Conservation (phyloP, 2,113 vertebrate species). For the Edolisoma coerulescens region DNA sequence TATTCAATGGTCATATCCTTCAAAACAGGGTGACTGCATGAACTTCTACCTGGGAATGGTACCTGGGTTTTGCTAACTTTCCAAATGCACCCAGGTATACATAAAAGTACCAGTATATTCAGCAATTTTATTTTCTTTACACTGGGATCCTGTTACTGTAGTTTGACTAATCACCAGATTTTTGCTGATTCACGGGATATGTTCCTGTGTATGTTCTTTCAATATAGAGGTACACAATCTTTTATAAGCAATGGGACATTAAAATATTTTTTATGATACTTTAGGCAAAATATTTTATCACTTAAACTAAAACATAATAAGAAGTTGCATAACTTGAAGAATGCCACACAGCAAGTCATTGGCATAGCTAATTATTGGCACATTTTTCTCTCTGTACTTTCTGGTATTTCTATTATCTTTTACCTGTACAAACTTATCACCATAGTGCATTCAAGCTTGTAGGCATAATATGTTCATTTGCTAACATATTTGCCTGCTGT, state of each 20-base stretch:
- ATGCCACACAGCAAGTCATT: background rate
- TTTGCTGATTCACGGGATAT: background rate
- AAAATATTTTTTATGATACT: background rate
- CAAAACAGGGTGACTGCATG: background rate
- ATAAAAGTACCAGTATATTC: background rate
- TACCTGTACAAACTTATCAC: background rate
- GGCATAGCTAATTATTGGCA: background rate
- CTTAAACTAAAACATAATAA: background rate
- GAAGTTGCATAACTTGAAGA: background rate
- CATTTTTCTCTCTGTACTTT: background rate
- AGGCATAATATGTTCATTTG: background rate
- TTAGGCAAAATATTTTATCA: background rate
- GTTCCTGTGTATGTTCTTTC: background rate
- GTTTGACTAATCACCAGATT: background rate
- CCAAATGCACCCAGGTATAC: rapidly evolving
- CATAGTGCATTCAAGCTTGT: background rate
- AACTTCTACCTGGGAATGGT: background rate
- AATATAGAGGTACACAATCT: background rate
- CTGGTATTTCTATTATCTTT: background rate
- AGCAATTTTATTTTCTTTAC: background rate
- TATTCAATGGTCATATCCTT: background rate
- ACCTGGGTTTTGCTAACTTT: background rate
- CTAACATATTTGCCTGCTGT: background rate
- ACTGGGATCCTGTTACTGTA: background rate
- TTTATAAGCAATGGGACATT: background rate